Evolutionary conservation across 2,113 vertebrate genomes (phyloP), one percentile per base, ranked within the genome.

Genomic region (Eonycteris spelaea): DNA sequence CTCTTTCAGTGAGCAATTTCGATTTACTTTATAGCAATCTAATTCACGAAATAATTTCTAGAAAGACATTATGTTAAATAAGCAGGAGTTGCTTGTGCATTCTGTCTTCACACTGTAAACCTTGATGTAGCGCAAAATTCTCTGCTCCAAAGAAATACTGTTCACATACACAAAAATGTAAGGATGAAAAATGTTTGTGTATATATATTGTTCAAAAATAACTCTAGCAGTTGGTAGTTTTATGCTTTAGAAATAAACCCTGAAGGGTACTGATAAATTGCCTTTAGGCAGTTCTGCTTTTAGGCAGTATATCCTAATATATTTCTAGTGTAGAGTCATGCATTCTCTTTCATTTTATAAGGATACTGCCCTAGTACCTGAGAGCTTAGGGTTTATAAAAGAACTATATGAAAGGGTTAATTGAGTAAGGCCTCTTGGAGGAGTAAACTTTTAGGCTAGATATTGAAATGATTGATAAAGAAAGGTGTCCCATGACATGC

Each of bases 111-210:
- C 79, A 43, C 13, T 30, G 12, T 85, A 92, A 75, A 70, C 22
- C 11, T 83, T 67, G 28, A 51, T 10, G 67, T 45, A 91, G 61
- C 48, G 11, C 33, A 77, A 67, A 95, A 94, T 19, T 15, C 5
- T 77, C 40, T 70, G 35, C 48, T 83, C 28, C 90, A 1, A 70
- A 86, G 33, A 90, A 57, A 86, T 71, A 51, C 2, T 90, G 28
- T 68, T 86, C 55, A 86, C 21, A 13, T 1, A 71, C 55, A 92
- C 35, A 94, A 45, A 93, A 89, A 77, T 51, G 21, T 86, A 94
- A 94, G 63, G 43, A 90, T 96, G 65, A 93, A 85, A 92, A 88
- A 80, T 93, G 83, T 77, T 24, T 75, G 14, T 77, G n/a, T 80
- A 59, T 51, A 51, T 86, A 40, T 70, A 30, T 5, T 82, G 71